Base-by-base conservation (phyloP, 64 coral and sea anemone species). In the Stichodactyla mertensii region DNA sequence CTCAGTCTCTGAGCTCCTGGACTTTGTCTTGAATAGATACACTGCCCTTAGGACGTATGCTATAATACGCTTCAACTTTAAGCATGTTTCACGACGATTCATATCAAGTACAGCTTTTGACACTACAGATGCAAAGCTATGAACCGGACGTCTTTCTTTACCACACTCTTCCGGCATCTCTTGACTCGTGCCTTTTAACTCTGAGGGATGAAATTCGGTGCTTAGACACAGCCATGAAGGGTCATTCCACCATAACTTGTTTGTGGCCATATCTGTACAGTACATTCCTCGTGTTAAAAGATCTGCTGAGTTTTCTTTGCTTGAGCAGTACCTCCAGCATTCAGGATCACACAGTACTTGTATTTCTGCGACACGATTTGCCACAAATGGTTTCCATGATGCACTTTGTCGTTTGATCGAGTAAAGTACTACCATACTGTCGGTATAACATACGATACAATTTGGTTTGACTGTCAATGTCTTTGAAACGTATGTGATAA, bases 401-500 rank as follows among this genome's bases (percentile, higher is more conserved):
- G 80, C 80, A 55, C 88, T 89, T 52, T 28, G 22, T 28, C 80
- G 11, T 89, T 18, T 82, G 15, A 90, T 78, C 88, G 82, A 85
- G n/a, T 90, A 64, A 55, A 85, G 70, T 18, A 82, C 66, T 55
- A 90, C 88, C 83, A 84, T 85, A 59, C 88, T 90, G 55, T 90
- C 88, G 10, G 81, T 84, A 19, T 78, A 89, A 16, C 81, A 84
- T 6, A 89, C 59, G 70, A 84, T 77, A 64, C 88, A 60, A 59
- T 57, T 59, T 56, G 52, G 52, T 36, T 83, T 71, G 13, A 89
- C 52, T 13, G 16, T 61, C 79, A 89, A 77, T 84, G 88, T 83
- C 13, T 84, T 64, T 70, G 61, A 52, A 70, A 89, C 80, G 52
- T 80, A 89, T 36, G 77, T 84, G 28, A 84, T 10, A 28, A 89